A percentile compares a stretch with the other conserved stretches of the same genome.
These are phyloP conservation scores for Sphaeridia pumilis DNA, from an alignment of 2,888 invertebrate species.

Conservation along the genomic window DNA sequence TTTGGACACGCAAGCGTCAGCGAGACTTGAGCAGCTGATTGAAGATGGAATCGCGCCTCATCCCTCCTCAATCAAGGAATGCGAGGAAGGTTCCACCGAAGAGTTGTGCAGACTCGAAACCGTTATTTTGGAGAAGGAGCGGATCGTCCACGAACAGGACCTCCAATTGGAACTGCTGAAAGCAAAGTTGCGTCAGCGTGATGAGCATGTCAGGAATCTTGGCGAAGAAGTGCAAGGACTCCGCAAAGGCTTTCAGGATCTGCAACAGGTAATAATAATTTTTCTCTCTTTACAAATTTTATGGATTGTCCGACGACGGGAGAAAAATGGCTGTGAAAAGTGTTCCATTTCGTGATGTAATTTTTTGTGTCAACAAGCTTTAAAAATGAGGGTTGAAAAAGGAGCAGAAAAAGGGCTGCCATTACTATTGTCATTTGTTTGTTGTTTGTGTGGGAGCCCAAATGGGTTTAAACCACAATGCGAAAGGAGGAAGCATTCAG, in stretches of 20 bases:
- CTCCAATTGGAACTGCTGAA: not conserved
- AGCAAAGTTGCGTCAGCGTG: not conserved
- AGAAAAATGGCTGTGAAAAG: no score
- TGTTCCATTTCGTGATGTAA: no score
- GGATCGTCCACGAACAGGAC: not conserved
- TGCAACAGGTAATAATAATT: not conserved
- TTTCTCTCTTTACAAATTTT: no score
- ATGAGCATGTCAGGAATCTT: not conserved
- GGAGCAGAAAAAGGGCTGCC: no score
- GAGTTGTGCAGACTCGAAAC: not conserved
- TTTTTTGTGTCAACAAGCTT: no score
- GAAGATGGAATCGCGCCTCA: not conserved
- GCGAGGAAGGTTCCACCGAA: not conserved
- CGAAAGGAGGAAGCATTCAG: no score
- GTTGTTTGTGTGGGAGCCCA: no score
- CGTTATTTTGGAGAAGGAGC: conserved; percentile 1
- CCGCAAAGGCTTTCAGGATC: not conserved
- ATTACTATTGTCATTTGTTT: no score
- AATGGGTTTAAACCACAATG: no score
- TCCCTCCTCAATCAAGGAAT: not conserved
- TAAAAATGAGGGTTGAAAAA: no score
- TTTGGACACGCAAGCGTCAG: conserved; percentile 15
- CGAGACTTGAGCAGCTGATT: not conserved
- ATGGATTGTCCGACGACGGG: no score
- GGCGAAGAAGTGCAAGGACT: not conserved